phyloP scores from a whole-genome alignment of 2,797 vertebrate genomes.

The Sylvilagus floridanus region DNA sequence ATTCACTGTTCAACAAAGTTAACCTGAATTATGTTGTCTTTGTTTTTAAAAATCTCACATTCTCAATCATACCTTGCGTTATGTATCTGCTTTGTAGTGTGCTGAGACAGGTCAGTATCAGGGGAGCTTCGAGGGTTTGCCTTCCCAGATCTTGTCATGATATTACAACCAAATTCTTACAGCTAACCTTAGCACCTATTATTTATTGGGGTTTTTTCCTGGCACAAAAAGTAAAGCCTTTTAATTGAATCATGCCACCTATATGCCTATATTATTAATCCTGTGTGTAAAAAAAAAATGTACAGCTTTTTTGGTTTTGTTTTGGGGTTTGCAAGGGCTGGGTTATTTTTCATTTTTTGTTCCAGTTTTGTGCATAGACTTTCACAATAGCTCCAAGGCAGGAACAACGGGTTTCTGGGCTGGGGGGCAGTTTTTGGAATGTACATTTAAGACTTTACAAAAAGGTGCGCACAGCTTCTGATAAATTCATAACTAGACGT shows the following conservation, averaged over 20 bases:
- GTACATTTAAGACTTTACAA: conserved; percentile 95
- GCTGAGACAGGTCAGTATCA: conserved; percentile 88
- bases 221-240: conserved; percentile 90
- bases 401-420: conserved; percentile 88
- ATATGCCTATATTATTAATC: conserved; percentile 95
- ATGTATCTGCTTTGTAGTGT: conserved; percentile 89
- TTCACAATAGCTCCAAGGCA: conserved; percentile 92
- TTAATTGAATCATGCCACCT: conserved; percentile 94
- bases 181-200: conserved; percentile 95
- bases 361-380: conserved; percentile 91
- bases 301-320: conserved; percentile 86
- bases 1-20: conserved; percentile 89
- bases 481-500: conserved; percentile 91
- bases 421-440: conserved; percentile 88
- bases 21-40: conserved; percentile 88
- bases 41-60: conserved; percentile 87
- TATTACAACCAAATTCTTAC: conserved; percentile 88
- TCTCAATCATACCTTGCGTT: conserved; percentile 86
- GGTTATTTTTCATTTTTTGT: conserved; percentile 73
- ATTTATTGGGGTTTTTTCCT: conserved; percentile 92
- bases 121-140: conserved; percentile 88
- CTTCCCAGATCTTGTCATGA: conserved; percentile 85
- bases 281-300: conserved; percentile 92
- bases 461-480: conserved; percentile 96
- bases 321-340: conserved; percentile 59